Conservation (phyloP, 2,797 vertebrate species). For the Serranus cabrilla region DNA sequence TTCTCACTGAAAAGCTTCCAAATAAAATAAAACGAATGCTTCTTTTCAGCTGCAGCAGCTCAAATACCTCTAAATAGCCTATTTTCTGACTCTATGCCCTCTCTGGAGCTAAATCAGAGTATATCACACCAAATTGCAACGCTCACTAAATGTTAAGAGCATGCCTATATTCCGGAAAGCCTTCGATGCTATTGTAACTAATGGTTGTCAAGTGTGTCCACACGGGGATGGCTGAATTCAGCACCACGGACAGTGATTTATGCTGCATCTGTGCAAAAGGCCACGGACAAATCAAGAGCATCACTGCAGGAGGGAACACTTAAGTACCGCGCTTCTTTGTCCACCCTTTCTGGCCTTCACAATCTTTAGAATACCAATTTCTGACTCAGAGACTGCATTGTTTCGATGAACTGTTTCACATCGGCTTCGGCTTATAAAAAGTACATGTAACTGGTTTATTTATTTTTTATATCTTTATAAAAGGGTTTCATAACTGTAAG, state of each 20-base stretch:
- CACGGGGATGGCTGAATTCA: conserved; percentile 43
- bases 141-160: conserved; percentile 26
- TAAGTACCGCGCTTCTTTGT: conserved; percentile 42
- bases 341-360: conserved; percentile 25
- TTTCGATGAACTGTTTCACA: conserved; percentile 30
- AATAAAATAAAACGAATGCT: conserved; percentile 21
- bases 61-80: conserved; percentile 7
- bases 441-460: conserved; percentile 1
- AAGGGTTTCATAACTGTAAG: background rate
- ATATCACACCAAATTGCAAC: conserved; percentile 28
- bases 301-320: conserved; percentile 56
- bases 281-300: conserved; percentile 68
- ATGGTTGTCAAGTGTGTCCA: conserved; percentile 56
- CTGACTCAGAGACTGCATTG: conserved; percentile 20
- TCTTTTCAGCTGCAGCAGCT: conserved; percentile 19
- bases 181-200: conserved; percentile 26
- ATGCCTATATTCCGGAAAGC: conserved; percentile 31
- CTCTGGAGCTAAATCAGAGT: conserved; percentile 20
- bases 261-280: conserved; percentile 46
- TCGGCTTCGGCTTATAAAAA: background rate
- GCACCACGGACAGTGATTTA: conserved; percentile 53
- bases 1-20: conserved; percentile 10
- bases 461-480: background rate
- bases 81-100: conserved; percentile 11
- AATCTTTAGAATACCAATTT: conserved; percentile 53